Base-by-base conservation (phyloP, 2,797 vertebrate species). In the Phyllotis vaccarum region DNA sequence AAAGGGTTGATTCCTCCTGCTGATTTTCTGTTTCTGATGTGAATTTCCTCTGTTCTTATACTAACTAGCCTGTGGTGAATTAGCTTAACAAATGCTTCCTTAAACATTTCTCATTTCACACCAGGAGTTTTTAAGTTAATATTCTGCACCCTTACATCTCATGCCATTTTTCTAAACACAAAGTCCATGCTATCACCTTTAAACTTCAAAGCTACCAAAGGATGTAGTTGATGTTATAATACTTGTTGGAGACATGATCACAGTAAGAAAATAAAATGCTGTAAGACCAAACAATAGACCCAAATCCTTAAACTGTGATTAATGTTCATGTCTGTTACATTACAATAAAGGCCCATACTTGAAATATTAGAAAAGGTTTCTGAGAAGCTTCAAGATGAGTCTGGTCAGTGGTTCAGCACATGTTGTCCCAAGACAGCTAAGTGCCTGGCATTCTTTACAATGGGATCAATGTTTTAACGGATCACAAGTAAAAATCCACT, bases 61-160 rank as follows among this genome's bases (percentile, higher is more conserved):
- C 14, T 58, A 21, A 24, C 14, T 58, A 21, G 60, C 62, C 31
- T 62, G 9, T 3, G 1, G 27, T 74, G 43, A 66, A 34, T 91
- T 86, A 88, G 11, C 68, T 74, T 19, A 93, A 34, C 86, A 83
- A 95, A 90, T 49, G 24, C 27, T 91, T 37, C 21, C 60, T 37
- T 62, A 58, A 86, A 83, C 46, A 12, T 74, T 62, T 96, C 27
- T 34, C 54, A 9, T 56, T 49, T 62, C 0, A 0, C 34, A 40
- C 10, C 21, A 52, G 0, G 24, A 34, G 54, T 56, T 80, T 87
- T 90, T 31, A 21, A 54, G 62, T 6, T 89, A 52, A 80, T 8
- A 3, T 2, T 43, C 16, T 90, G 9, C 79, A 60, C 24, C 19
- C 8, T 46, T 31, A 75, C 1, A 52, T 27, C 49, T 52, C 0